These are phyloP conservation scores for Euura lappo DNA, from an alignment of 1,140 invertebrate species.

Conservation along the genomic window DNA sequence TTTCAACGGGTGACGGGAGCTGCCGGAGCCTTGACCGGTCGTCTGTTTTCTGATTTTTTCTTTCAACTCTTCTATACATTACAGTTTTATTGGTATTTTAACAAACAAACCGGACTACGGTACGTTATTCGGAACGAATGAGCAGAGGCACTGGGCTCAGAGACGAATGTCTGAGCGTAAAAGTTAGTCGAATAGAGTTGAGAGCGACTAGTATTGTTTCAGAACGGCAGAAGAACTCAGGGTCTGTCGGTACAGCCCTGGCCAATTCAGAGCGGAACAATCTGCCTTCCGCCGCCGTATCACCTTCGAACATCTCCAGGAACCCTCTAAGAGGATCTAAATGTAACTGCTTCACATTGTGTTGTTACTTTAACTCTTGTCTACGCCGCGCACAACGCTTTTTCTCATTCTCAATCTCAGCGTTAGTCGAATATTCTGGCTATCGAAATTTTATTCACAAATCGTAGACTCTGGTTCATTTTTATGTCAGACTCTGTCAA, in stretches of 20 bases:
- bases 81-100: no score
- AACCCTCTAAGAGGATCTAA: conserved; percentile 81
- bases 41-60: no score
- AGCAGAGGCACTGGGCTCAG: no score
- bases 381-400: not conserved
- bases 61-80: no score
- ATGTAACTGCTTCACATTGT: conserved; percentile 68
- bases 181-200: conserved; percentile 8
- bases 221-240: conserved; percentile 61
- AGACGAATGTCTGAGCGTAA: no score
- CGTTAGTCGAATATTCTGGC: no score
- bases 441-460: no score
- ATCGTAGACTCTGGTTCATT: no score
- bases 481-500: no score
- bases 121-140: no score
- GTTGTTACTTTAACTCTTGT: conserved; percentile 35
- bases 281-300: conserved; percentile 55
- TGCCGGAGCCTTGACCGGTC: not conserved
- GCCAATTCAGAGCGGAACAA: conserved; percentile 58
- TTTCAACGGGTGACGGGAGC: not conserved
- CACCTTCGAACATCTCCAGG: conserved; percentile 66
- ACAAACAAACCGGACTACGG: no score
- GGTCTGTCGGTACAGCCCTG: conserved; percentile 57
- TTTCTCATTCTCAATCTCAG: no score
- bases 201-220: conserved; percentile 60